Conservation (phyloP, 2,113 vertebrate genomes). For the Tragelaphus buxtoni region DNA sequence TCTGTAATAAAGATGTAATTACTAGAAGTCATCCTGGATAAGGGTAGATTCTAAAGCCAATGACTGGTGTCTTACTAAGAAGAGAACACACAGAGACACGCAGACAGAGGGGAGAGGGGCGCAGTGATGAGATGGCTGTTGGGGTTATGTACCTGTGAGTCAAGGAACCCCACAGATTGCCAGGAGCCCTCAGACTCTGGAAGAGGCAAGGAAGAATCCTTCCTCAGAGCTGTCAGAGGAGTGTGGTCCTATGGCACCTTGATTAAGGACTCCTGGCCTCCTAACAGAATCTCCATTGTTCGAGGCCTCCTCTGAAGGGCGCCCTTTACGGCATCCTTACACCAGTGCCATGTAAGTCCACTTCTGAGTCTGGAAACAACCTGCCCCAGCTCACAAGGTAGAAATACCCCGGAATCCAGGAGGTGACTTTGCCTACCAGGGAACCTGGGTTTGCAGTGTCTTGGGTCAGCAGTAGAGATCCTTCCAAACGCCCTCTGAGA, state of each 20-base stretch:
- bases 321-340: neutral
- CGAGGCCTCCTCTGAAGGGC: neutral
- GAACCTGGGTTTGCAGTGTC: neutral
- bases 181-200: neutral
- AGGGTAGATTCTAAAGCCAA: neutral
- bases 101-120: neutral
- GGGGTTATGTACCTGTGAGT: no score
- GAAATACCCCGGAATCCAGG: neutral
- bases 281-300: neutral
- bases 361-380: neutral
- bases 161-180: neutral
- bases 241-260: neutral
- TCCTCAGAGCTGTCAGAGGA: neutral
- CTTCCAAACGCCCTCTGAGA: neutral
- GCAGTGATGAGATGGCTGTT: accelerated
- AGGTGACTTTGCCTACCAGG: neutral
- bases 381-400: accelerated
- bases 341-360: neutral
- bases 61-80: neutral
- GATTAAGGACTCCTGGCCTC: neutral
- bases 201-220: neutral
- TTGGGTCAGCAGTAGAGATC: neutral
- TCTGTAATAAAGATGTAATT: neutral
- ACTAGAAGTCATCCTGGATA: neutral
- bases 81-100: neutral